Percentiles rank a stretch among this genome's conserved stretches.
phyloP scores from a whole-genome alignment of 2,113 vertebrate species.

The Sander lucioperca region DNA sequence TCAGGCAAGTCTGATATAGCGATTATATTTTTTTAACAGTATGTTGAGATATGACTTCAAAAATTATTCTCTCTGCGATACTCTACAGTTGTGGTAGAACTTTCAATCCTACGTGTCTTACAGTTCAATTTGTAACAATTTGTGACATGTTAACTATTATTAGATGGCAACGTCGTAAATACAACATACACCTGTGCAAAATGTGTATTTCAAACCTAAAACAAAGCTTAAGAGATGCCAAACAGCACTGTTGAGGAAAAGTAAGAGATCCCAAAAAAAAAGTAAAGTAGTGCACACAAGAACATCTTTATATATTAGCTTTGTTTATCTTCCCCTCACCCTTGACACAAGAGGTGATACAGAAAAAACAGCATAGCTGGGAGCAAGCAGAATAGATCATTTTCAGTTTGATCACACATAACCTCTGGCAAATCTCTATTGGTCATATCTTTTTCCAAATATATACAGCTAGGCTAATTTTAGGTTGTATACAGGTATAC shows the following conservation, averaged over 20 bases:
- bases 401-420: slow-evolving; percentile 32
- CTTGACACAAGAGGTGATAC: slow-evolving; percentile 34
- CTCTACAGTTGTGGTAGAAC: slow-evolving; percentile 1
- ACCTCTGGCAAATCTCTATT: slow-evolving; percentile 46
- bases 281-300: slow-evolving; percentile 48
- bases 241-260: slow-evolving; percentile 37
- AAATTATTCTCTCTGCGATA: not conserved
- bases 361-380: slow-evolving; percentile 38
- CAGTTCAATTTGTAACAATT: slow-evolving; percentile 11
- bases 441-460: slow-evolving; percentile 37
- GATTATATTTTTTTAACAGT: slow-evolving; percentile 11
- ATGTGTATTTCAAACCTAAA: slow-evolving; percentile 52
- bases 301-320: slow-evolving; percentile 73
- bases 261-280: slow-evolving; percentile 16
- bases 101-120: not conserved
- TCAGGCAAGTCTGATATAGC: slow-evolving; percentile 7
- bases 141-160: slow-evolving; percentile 22
- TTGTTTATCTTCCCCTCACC: slow-evolving; percentile 63
- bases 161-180: slow-evolving; percentile 32
- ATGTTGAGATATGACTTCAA: not conserved
- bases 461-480: slow-evolving; percentile 57
- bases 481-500: slow-evolving; percentile 52
- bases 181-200: slow-evolving; percentile 54
- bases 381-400: slow-evolving; percentile 30
- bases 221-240: slow-evolving; percentile 17